A percentile compares a stretch with the other conserved stretches of the same genome.
Evolutionary conservation across 2,113 vertebrate species (phyloP).

Genomic region (Paradoxurus hermaphroditus): DNA sequence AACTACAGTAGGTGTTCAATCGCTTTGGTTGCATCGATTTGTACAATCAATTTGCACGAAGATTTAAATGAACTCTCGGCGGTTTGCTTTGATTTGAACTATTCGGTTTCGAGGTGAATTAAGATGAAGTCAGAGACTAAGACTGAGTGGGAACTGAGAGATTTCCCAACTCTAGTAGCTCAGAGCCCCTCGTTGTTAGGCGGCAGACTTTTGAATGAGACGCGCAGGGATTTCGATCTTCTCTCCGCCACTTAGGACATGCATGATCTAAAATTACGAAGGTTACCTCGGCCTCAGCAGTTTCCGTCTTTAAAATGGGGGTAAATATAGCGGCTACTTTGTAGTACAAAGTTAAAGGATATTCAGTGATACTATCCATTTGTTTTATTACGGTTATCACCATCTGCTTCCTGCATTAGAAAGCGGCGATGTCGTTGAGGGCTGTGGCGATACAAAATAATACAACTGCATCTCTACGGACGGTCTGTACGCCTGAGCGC

Average conservation of each 20-base stretch:
- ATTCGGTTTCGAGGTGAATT: background rate
- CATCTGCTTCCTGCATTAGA: background rate
- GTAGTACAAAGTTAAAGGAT: background rate
- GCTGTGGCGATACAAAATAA: background rate
- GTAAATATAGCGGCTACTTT: background rate
- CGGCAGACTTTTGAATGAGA: too few relatives aligned
- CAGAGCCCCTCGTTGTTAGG: accelerated
- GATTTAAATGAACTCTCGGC: background rate
- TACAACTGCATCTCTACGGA: background rate
- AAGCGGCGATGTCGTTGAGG: background rate
- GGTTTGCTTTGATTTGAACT: background rate
- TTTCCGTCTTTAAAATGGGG: background rate
- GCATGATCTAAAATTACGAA: background rate
- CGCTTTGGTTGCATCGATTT: background rate
- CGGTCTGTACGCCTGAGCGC: background rate
- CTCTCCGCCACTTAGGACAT: background rate
- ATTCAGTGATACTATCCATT: background rate
- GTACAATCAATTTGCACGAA: background rate
- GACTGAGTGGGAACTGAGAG: background rate
- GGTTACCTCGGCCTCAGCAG: background rate
- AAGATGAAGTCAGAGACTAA: background rate
- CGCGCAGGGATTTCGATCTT: background rate
- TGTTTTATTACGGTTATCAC: background rate
- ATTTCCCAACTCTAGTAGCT: background rate
- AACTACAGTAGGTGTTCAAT: accelerated